Percentiles rank a stretch among this genome's conserved stretches.
These are phyloP conservation scores for Euwallacea similis DNA, from an alignment of 1,140 invertebrate species.

Conservation along the genomic window DNA sequence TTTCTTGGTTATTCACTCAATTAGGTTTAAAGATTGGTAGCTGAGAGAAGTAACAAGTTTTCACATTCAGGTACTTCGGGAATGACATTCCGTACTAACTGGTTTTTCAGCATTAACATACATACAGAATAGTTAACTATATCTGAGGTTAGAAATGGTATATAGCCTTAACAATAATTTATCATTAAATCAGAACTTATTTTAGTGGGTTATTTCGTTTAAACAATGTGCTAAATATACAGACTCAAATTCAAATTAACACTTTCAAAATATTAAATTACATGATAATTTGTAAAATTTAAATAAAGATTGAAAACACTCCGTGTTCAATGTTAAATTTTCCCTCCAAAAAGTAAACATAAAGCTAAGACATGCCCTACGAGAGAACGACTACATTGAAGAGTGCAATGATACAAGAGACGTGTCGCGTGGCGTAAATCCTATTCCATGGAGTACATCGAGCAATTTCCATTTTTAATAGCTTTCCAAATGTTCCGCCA, in stretches of 20 bases:
- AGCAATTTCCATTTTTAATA: conserved; percentile 38
- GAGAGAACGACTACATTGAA: conserved; percentile 32
- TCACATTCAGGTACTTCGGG: too few species aligned
- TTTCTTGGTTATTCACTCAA: too few species aligned
- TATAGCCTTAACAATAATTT: background rate
- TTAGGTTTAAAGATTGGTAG: too few species aligned
- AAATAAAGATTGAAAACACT: too few species aligned
- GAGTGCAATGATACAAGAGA: conserved; percentile 35
- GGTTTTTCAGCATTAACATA: background rate
- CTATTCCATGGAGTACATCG: conserved; percentile 42
- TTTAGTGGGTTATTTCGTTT: too few species aligned
- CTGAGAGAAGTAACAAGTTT: too few species aligned
- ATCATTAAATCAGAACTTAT: too few species aligned
- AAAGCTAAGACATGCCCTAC: conserved; percentile 39
- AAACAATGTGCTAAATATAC: too few species aligned
- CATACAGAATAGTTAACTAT: background rate
- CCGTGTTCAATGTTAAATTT: conserved; percentile 42
- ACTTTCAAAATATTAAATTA: background rate
- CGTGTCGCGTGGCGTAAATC: conserved; percentile 39
- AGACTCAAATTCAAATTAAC: too few species aligned
- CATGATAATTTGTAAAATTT: too few species aligned
- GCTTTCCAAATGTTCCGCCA: background rate
- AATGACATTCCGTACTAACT: background rate
- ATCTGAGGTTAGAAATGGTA: background rate
- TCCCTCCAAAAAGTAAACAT: conserved; percentile 53